Evolutionary conservation across 2,113 vertebrate species (phyloP).

Genomic region (Hiodon alosoides): DNA sequence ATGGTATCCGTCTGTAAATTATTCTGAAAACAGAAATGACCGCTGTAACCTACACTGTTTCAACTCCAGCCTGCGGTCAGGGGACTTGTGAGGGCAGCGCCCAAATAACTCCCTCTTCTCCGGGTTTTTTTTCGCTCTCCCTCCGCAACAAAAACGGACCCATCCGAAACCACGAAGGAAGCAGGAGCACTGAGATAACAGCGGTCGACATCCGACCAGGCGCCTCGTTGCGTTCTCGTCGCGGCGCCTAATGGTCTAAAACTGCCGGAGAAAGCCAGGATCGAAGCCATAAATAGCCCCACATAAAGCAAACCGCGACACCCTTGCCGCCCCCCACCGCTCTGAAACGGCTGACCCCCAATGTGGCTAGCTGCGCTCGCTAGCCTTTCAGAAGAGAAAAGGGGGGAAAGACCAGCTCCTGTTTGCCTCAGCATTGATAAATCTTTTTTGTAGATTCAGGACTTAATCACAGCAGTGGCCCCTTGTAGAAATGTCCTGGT

Average conservation of each 20-base stretch:
- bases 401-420: not conserved
- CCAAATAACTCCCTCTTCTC: too few relatives aligned
- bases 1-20: not conserved
- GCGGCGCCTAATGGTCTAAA: slow-evolving; percentile 1
- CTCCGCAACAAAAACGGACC: not conserved
- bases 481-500: not conserved
- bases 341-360: not conserved
- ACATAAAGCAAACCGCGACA: not conserved
- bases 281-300: not conserved
- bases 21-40: not conserved
- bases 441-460: not conserved
- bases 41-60: not conserved
- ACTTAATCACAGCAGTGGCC: not conserved
- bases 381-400: slow-evolving; percentile 6
- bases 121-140: not conserved
- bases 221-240: not conserved
- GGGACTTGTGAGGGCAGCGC: too few relatives aligned
- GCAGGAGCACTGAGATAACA: not conserved
- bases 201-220: not conserved
- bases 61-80: not conserved
- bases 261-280: not conserved
- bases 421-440: slow-evolving; percentile 7
- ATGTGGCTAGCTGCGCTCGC: not conserved
- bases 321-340: not conserved
- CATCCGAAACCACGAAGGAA: not conserved